A percentile compares a stretch with the other conserved stretches of the same genome.
These are phyloP conservation scores for Petrolisthes cinctipes DNA, from an alignment of 2,888 invertebrate genomes.

Conservation along the genomic window DNA sequence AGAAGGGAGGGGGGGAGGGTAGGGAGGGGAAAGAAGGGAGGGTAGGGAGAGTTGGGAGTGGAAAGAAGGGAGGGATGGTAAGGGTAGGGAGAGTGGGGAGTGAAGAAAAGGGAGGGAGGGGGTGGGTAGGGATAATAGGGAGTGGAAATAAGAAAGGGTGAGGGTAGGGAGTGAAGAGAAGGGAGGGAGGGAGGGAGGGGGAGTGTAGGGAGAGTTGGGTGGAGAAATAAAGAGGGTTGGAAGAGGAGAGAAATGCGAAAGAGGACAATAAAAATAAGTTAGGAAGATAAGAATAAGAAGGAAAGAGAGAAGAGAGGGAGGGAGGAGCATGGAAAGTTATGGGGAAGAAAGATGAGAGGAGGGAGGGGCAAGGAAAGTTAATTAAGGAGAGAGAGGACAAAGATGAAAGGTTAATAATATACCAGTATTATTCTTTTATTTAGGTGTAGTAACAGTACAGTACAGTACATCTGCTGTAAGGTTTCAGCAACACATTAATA, in stretches of 20 bases:
- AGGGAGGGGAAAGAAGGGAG: neutral
- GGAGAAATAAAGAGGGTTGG: neutral
- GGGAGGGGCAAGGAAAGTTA: too few species aligned
- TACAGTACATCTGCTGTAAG: neutral
- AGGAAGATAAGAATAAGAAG: neutral
- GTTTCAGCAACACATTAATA: slow-evolving; percentile 2
- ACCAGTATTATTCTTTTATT: neutral
- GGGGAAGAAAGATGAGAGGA: too few species aligned
- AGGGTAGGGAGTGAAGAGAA: neutral
- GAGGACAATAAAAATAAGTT: neutral
- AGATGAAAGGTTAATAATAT: neutral
- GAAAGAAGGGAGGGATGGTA: neutral
- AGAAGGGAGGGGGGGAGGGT: neutral
- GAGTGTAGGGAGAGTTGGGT: neutral
- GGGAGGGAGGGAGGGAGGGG: neutral
- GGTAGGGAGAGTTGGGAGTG: neutral
- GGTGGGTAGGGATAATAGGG: neutral
- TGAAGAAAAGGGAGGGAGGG: neutral
- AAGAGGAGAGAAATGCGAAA: neutral
- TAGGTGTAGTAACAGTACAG: neutral
- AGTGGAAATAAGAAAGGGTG: neutral
- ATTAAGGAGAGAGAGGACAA: neutral
- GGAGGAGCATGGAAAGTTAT: too few species aligned
- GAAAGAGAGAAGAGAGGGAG: neutral
- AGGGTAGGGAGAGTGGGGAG: neutral